Percentiles rank a stretch among this genome's conserved stretches.
These are phyloP conservation scores for Thereuonema tuberculata DNA, from an alignment of 1,140 invertebrate genomes.

Conservation along the genomic window DNA sequence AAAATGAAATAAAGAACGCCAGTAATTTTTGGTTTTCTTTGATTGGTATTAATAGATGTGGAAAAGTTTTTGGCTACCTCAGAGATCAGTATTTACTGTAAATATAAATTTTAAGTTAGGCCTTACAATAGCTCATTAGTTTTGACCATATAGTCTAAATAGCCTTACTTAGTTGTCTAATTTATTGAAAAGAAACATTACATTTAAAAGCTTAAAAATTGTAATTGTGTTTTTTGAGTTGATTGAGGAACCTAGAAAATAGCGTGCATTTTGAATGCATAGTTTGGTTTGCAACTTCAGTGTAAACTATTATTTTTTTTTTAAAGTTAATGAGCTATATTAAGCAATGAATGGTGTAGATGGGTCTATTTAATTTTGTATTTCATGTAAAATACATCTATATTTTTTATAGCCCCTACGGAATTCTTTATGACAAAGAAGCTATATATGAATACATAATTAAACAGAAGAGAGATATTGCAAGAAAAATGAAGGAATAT, in stretches of 20 bases:
- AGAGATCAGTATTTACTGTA: too few species aligned
- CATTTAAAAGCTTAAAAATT: not conserved
- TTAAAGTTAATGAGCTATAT: too few species aligned
- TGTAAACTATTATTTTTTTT: not conserved
- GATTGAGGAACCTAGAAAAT: not conserved
- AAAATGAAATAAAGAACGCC: not conserved
- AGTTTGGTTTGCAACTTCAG: not conserved
- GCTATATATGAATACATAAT: conserved; percentile 92
- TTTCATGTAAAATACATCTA: not conserved
- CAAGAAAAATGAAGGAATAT: conserved; percentile 79
- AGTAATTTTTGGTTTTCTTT: not conserved
- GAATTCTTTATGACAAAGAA: conserved; percentile 94
- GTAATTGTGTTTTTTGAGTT: not conserved
- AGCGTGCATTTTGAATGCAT: not conserved
- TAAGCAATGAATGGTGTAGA: too few species aligned
- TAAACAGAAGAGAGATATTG: conserved; percentile 85
- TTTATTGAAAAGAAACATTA: too few species aligned
- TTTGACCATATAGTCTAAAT: too few species aligned
- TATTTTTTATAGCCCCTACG: conserved; percentile 52
- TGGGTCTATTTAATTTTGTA: too few species aligned
- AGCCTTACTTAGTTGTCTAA: too few species aligned
- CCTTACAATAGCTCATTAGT: too few species aligned
- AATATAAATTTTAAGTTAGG: too few species aligned
- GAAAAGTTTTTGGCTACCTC: not conserved
- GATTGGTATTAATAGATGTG: not conserved